Conservation (phyloP, 2,797 vertebrate species). For the Oryzias dopingdopingensis region DNA sequence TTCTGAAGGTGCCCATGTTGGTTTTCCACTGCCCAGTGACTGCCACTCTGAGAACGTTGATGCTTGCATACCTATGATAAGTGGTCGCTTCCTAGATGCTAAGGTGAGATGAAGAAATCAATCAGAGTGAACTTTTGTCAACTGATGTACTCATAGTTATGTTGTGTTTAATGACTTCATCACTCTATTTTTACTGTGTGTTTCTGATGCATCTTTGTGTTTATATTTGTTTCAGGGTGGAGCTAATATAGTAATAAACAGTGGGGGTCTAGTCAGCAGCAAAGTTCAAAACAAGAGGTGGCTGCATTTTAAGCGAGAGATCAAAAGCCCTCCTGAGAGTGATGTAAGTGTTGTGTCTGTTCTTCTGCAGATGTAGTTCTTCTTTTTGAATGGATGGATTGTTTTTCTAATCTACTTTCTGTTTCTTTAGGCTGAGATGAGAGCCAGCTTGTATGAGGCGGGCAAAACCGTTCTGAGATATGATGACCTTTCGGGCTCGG, state of each 20-base stretch:
- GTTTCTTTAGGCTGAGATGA: constrained; percentile 69
- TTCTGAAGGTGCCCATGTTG: constrained; percentile 66
- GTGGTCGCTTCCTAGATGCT: constrained; percentile 80
- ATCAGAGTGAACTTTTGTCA: background rate
- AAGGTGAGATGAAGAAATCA: constrained; percentile 77
- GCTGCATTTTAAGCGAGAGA: constrained; percentile 74
- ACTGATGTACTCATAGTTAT: background rate
- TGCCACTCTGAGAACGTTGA: constrained; percentile 77
- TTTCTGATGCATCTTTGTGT: background rate
- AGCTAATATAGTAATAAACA: constrained; percentile 80
- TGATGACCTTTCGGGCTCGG: constrained; percentile 61
- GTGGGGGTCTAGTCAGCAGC: constrained; percentile 74
- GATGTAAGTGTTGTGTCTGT: constrained; percentile 74
- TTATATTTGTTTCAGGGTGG: constrained; percentile 75
- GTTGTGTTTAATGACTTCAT: too few relatives aligned
- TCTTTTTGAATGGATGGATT: background rate
- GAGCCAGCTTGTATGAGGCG: constrained; percentile 80
- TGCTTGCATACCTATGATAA: constrained; percentile 80
- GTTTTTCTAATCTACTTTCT: background rate
- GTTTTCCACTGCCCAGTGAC: constrained; percentile 60
- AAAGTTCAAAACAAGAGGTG: constrained; percentile 72
- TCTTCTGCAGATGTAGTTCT: background rate
- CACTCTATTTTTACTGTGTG: too few relatives aligned
- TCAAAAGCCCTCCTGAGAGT: constrained; percentile 58
- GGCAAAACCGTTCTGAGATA: constrained; percentile 76